Percentiles rank a stretch among this genome's conserved stretches.
Conservation (phyloP, 2,113 vertebrate genomes). For the Columbina picui region DNA sequence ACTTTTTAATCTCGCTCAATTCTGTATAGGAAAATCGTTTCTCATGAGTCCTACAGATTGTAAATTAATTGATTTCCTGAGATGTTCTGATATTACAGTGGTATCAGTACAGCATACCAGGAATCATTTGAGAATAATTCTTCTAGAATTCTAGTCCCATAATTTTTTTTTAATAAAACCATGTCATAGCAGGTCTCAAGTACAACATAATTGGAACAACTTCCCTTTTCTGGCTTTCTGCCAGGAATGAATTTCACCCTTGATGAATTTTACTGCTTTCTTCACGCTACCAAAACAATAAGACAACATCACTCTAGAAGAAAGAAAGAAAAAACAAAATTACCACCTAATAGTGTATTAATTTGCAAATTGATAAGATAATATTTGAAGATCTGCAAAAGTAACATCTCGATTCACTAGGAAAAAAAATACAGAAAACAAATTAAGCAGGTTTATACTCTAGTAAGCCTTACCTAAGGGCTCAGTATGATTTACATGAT, state of each 20-base stretch:
- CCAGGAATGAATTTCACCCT: not conserved
- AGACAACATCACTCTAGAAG: not conserved
- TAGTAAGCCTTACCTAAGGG: not conserved
- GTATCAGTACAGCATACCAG: conserved; percentile 20
- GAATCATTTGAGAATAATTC: conserved; percentile 22
- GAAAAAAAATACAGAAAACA: not conserved
- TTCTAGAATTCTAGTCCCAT: not conserved
- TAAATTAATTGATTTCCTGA: conserved; percentile 53
- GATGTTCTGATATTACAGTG: not conserved
- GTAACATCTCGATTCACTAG: not conserved
- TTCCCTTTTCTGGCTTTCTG: not conserved
- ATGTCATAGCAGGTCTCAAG: not conserved
- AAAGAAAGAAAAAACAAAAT: not conserved
- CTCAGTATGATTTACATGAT: not conserved
- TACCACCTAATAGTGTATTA: not conserved
- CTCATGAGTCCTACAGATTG: not conserved
- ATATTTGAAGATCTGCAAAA: not conserved
- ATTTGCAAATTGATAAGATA: not conserved
- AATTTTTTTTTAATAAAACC: not conserved
- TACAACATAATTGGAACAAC: not conserved
- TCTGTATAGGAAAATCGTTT: conserved; percentile 19
- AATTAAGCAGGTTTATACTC: not conserved
- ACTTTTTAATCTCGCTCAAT: conserved; percentile 38
- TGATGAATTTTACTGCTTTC: not conserved
- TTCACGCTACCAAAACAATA: not conserved